Conservation (phyloP, 2,113 vertebrate species). For the Dicerorhinus sumatrensis region DNA sequence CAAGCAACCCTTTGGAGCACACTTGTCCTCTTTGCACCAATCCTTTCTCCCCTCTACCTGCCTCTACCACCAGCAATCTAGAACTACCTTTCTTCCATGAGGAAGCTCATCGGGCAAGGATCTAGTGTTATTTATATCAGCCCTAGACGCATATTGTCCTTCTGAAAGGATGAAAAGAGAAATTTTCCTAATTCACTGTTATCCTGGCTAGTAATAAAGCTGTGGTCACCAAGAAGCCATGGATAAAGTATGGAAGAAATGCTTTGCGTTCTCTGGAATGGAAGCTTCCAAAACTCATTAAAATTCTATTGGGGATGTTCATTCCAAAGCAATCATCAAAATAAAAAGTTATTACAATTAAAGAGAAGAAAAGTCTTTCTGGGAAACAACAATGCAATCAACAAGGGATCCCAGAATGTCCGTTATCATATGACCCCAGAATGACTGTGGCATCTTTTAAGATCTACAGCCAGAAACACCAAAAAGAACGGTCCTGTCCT, state of each 20-base stretch:
- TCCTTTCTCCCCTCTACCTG: not conserved
- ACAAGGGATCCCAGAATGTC: not conserved
- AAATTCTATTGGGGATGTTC: not conserved
- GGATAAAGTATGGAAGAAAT: not conserved
- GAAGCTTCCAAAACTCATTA: constrained; percentile 34
- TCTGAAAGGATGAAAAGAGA: not conserved
- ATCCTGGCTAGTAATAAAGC: not conserved
- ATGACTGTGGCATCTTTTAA: not conserved
- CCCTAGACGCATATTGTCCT: not conserved
- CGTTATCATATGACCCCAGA: not conserved
- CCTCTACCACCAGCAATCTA: not conserved
- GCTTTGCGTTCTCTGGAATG: not conserved
- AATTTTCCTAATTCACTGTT: not conserved
- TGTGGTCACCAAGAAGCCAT: not conserved
- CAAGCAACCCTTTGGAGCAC: not conserved
- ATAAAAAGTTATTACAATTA: constrained; percentile 40
- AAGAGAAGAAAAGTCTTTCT: not conserved
- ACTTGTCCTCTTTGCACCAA: not conserved
- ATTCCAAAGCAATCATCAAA: not conserved
- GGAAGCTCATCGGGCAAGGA: too few species aligned
- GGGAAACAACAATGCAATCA: not conserved
- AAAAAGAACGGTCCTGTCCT: not conserved
- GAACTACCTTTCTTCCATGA: not conserved
- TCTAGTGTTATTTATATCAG: too few species aligned
- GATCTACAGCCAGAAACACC: not conserved